Conservation (phyloP, 2,888 invertebrate species). For the Orchestes rusci region DNA sequence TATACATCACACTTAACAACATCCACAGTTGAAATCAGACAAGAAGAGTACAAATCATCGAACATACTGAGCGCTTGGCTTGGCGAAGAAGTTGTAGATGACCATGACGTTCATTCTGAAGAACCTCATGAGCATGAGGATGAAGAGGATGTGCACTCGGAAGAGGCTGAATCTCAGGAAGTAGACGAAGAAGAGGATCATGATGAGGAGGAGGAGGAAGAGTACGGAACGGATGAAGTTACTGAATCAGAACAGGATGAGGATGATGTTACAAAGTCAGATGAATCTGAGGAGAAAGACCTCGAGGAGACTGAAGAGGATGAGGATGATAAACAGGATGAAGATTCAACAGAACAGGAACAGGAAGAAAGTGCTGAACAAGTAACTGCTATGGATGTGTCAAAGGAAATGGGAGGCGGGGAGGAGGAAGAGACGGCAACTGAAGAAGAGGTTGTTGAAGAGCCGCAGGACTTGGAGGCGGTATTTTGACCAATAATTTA, state of each 20-base stretch:
- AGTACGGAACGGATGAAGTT: constrained; percentile 27
- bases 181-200: constrained; percentile 33
- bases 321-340: constrained; percentile 34
- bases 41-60: constrained; percentile 60
- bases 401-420: constrained; percentile 21
- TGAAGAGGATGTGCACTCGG: constrained; percentile 20
- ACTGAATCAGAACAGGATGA: constrained; percentile 30
- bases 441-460: constrained; percentile 23
- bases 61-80: constrained; percentile 75
- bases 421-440: constrained; percentile 24
- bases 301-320: constrained; percentile 8
- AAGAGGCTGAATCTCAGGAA: constrained; percentile 30
- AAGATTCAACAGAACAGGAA: constrained; percentile 21
- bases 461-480: constrained; percentile 19
- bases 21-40: constrained; percentile 16
- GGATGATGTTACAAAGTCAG: constrained; percentile 33
- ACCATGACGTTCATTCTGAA: constrained; percentile 33
- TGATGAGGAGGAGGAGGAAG: constrained; percentile 27
- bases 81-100: constrained; percentile 38
- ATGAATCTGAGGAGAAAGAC: constrained; percentile 34
- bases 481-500: no score
- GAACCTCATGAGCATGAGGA: constrained; percentile 33
- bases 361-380: constrained; percentile 27
- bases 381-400: constrained; percentile 20
- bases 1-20: no score